Percentiles rank a stretch among this genome's conserved stretches.
Conservation (phyloP, 2,888 invertebrate genomes). For the Papilio demoleus region DNA sequence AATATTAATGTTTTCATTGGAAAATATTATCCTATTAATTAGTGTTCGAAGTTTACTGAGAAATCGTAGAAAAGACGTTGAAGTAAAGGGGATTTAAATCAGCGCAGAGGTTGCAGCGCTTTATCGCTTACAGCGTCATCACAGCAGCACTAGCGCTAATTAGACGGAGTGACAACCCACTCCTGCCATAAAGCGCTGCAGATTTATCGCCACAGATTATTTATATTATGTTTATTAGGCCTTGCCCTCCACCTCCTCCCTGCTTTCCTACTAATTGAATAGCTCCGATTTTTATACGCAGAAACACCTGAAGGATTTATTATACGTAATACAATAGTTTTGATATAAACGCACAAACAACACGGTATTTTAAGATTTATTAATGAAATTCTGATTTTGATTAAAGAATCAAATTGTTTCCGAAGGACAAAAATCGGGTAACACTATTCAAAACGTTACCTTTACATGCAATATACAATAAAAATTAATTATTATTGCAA, state of each 20-base stretch:
- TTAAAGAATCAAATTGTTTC: background rate
- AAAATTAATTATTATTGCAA: background rate
- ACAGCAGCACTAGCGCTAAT: conserved; percentile 78
- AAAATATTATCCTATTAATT: conserved; percentile 23
- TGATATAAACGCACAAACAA: background rate
- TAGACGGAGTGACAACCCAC: conserved; percentile 83
- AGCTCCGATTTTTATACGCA: conserved; percentile 78
- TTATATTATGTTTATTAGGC: conserved; percentile 84
- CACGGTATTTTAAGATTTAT: too few species aligned
- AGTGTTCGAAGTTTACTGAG: conserved; percentile 2
- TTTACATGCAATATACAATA: background rate
- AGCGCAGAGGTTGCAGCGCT: conserved; percentile 46
- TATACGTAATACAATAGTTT: conserved; percentile 34
- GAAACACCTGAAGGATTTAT: conserved; percentile 70
- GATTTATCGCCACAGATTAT: conserved; percentile 83
- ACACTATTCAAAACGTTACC: conserved; percentile 9
- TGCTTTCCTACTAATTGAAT: conserved; percentile 82
- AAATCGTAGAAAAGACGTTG: conserved; percentile 15
- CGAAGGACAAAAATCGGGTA: conserved; percentile 9
- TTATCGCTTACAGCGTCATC: conserved; percentile 52
- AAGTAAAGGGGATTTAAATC: conserved; percentile 35
- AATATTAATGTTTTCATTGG: background rate
- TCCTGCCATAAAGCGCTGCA: conserved; percentile 82
- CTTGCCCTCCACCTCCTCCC: conserved; percentile 69
- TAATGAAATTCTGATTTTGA: background rate